Conservation (phyloP, 2,888 invertebrate species). For the Trisateles emortualis region DNA sequence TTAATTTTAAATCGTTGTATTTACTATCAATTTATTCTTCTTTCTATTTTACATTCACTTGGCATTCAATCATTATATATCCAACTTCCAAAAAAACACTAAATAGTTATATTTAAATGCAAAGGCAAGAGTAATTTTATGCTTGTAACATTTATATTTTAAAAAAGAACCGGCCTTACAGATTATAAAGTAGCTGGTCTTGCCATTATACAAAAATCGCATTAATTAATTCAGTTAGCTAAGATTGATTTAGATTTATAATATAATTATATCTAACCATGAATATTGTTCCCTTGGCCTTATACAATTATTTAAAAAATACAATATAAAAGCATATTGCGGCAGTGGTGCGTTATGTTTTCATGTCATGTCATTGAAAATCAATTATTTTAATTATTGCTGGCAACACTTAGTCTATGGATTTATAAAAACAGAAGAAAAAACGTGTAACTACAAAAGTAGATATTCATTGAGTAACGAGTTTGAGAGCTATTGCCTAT, state of each 20-base stretch:
- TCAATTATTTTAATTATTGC: not conserved
- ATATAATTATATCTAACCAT: conserved; percentile 38
- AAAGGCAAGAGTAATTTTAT: conserved; percentile 46
- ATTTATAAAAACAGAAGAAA: not conserved
- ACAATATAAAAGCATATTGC: conserved; percentile 54
- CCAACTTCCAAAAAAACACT: conserved; percentile 8
- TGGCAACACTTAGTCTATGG: conserved; percentile 15
- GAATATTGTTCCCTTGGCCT: conserved; percentile 71
- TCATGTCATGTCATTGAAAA: conserved; percentile 25
- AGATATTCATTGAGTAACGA: not conserved
- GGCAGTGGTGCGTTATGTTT: conserved; percentile 59
- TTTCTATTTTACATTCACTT: conserved; percentile 10
- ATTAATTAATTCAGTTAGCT: conserved; percentile 10
- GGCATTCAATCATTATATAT: conserved; percentile 16
- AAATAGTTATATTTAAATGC: conserved; percentile 35
- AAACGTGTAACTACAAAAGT: not conserved
- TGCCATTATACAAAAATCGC: conserved; percentile 23
- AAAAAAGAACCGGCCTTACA: conserved; percentile 18
- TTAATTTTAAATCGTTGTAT: conserved; percentile 29
- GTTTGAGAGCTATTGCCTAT: not conserved
- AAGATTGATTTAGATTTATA: conserved; percentile 35
- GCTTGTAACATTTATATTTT: conserved; percentile 9
- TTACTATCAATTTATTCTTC: conserved; percentile 14
- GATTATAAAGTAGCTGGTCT: conserved; percentile 14
- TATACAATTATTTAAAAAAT: conserved; percentile 36